phyloP scores from a whole-genome alignment of 2,797 vertebrate species.

The Gobio occitaniae region DNA sequence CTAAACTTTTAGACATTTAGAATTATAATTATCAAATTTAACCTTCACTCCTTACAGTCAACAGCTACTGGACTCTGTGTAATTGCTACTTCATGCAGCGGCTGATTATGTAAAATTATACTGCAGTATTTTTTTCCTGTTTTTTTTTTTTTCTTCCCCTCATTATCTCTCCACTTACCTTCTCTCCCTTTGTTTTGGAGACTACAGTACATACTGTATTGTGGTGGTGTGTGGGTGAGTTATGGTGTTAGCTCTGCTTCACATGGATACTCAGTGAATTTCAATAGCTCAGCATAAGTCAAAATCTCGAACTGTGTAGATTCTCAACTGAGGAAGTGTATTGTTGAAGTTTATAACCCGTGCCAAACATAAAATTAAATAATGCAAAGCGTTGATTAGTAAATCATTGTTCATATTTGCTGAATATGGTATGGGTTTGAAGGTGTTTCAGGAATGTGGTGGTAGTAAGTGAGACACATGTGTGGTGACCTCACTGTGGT shows the following conservation, averaged over 20 bases:
- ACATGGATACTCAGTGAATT: background rate
- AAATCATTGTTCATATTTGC: background rate
- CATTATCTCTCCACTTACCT: conserved; percentile 53
- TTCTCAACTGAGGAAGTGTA: background rate
- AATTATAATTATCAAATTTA: conserved; percentile 91
- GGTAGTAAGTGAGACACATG: conserved; percentile 34
- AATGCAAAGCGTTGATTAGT: background rate
- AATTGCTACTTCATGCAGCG: conserved; percentile 92
- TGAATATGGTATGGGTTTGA: background rate
- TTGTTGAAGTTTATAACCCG: background rate
- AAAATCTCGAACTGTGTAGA: background rate
- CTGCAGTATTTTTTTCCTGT: conserved; percentile 69
- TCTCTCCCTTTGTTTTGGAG: conserved; percentile 8
- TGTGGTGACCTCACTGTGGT: conserved; percentile 42
- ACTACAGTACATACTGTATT: background rate
- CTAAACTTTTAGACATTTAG: conserved; percentile 73
- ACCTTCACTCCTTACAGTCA: conserved; percentile 80
- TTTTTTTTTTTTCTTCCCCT: background rate
- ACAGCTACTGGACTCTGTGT: conserved; percentile 68
- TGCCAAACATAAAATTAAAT: background rate
- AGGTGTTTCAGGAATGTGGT: background rate
- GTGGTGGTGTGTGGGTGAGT: background rate
- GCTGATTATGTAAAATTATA: conserved; percentile 97
- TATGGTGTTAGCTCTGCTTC: background rate
- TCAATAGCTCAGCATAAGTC: background rate